Evolutionary conservation across 2,888 invertebrate genomes (phyloP).

Genomic region (Folsomia candida): DNA sequence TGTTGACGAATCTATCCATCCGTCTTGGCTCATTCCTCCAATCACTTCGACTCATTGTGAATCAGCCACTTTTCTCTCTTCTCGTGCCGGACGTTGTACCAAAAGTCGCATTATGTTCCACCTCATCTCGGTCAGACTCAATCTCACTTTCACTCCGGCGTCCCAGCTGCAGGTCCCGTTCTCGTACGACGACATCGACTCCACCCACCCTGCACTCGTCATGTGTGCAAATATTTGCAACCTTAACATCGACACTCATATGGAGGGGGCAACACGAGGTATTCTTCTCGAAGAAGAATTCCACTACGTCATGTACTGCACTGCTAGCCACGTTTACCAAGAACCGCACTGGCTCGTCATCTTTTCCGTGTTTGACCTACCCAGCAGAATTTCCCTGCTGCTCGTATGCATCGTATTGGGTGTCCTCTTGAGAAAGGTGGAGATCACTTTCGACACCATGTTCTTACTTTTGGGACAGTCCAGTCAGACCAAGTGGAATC

Average conservation of each 20-base stretch:
- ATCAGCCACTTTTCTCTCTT: not conserved
- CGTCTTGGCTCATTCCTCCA: not conserved
- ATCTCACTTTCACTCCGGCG: not conserved
- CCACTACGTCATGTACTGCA: slow-evolving; percentile 4
- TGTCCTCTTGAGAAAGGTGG: not conserved
- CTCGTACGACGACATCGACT: not conserved
- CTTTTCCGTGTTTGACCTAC: not conserved
- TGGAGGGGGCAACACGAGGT: not conserved
- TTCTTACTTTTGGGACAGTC: not conserved
- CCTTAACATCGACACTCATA: not conserved
- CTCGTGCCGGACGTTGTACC: not conserved
- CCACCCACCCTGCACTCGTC: not conserved
- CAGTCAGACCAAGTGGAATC: not conserved
- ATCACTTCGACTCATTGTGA: not conserved
- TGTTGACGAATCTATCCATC: not conserved
- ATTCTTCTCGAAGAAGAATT: not conserved
- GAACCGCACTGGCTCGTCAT: slow-evolving; percentile 6
- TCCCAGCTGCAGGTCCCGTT: not conserved
- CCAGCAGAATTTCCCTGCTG: not conserved
- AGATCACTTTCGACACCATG: not conserved
- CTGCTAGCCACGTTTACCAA: not conserved
- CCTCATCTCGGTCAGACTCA: not conserved
- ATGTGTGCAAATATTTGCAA: not conserved
- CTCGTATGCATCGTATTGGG: not conserved
- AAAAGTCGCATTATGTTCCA: not conserved